phyloP scores from a whole-genome alignment of 2,797 vertebrate species.

The Emys orbicularis region DNA sequence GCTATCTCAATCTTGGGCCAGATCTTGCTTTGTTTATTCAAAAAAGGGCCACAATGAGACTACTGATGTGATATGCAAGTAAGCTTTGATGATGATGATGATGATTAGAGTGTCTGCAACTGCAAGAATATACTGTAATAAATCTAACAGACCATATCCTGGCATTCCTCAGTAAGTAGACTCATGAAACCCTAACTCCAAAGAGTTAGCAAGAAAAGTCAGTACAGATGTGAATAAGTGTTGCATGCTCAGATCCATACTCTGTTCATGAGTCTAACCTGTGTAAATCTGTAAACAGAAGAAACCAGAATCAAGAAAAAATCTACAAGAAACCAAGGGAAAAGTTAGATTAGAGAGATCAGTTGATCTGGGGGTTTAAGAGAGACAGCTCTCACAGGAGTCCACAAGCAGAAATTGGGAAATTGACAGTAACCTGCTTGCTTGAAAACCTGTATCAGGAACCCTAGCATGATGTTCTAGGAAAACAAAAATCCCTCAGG shows the following conservation, averaged over 20 bases:
- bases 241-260: background rate
- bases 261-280: background rate
- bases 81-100: background rate
- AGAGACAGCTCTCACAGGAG: background rate
- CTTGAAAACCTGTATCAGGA: background rate
- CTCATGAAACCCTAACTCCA: too few species aligned
- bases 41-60: background rate
- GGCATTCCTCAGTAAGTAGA: background rate
- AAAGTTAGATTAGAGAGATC: background rate
- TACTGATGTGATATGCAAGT: background rate
- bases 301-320: background rate
- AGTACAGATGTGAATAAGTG: too few species aligned
- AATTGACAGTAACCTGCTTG: background rate
- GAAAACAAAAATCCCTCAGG: background rate
- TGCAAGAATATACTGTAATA: background rate
- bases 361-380: background rate
- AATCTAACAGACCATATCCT: background rate
- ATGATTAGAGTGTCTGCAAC: background rate
- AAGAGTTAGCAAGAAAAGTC: too few species aligned
- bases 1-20: fast-evolving
- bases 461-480: background rate
- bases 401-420: background rate
- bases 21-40: background rate
- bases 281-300: background rate
- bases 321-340: background rate